Evolutionary conservation across 2,888 invertebrate genomes (phyloP).

Genomic region (Lasioglossum zephyrum): DNA sequence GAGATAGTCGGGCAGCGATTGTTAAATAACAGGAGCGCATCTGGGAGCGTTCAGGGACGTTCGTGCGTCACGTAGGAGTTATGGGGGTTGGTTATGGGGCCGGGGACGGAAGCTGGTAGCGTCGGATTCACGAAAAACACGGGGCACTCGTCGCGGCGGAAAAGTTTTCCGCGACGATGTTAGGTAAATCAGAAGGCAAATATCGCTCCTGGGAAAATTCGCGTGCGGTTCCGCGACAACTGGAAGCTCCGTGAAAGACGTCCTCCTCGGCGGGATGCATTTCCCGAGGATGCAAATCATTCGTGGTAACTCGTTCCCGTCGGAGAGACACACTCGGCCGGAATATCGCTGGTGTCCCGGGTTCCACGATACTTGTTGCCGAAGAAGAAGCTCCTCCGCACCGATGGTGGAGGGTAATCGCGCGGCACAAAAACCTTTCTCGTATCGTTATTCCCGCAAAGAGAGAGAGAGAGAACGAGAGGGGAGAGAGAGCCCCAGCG

Average conservation of each 20-base stretch:
- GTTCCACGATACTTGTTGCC: constrained; percentile 3
- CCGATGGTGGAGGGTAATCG: constrained; percentile 2
- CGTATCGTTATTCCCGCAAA: constrained; percentile 32
- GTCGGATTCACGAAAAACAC: background rate
- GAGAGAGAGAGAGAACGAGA: background rate
- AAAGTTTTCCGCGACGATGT: background rate
- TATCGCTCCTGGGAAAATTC: background rate
- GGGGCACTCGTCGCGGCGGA: background rate
- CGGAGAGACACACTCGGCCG: background rate
- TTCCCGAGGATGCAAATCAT: background rate
- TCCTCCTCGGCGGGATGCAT: background rate
- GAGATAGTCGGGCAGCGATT: background rate
- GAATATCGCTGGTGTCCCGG: background rate
- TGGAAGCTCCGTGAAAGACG: background rate
- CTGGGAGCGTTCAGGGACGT: background rate
- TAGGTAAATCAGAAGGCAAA: background rate
- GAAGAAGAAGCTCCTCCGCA: background rate
- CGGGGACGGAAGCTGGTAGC: background rate
- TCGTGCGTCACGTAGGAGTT: background rate
- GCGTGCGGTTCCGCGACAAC: background rate
- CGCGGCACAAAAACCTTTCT: constrained; percentile 18
- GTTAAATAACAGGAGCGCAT: background rate
- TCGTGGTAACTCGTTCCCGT: background rate
- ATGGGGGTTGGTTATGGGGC: background rate
- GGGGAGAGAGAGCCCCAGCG: background rate